Percentiles rank a stretch among this genome's conserved stretches.
phyloP scores from a whole-genome alignment of 2,888 invertebrate genomes.

The Stenotaenia linearis region DNA sequence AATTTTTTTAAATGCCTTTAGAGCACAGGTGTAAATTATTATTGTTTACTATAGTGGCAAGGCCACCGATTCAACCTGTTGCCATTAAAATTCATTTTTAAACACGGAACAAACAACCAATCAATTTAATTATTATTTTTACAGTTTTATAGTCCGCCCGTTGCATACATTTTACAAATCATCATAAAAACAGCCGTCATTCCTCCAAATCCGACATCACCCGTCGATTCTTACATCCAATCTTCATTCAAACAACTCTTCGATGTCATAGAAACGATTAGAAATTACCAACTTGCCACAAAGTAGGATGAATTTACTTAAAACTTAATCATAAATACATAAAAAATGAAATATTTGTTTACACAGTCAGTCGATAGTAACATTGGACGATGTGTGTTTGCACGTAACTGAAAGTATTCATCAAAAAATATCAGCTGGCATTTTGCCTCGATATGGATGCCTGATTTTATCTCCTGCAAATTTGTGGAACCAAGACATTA shows the following conservation, averaged over 20 bases:
- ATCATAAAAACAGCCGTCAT: constrained; percentile 62
- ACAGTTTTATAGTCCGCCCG: constrained; percentile 51
- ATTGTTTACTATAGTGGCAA: too few relatives aligned
- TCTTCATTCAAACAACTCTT: constrained; percentile 86
- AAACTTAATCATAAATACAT: neutral
- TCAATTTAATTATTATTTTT: neutral
- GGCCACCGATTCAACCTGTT: too few relatives aligned
- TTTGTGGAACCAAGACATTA: constrained; percentile 80
- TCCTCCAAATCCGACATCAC: constrained; percentile 77
- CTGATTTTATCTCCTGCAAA: constrained; percentile 87
- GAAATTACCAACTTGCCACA: constrained; percentile 70
- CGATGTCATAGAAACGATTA: constrained; percentile 74
- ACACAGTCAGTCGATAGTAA: constrained; percentile 48
- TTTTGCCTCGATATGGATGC: constrained; percentile 85
- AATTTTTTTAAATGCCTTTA: too few relatives aligned
- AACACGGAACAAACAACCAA: neutral
- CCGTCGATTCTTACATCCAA: constrained; percentile 82
- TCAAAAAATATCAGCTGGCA: constrained; percentile 35
- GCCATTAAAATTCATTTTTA: neutral
- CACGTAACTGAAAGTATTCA: constrained; percentile 57
- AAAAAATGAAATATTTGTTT: neutral
- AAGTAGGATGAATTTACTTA: constrained; percentile 52
- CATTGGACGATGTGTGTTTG: constrained; percentile 73
- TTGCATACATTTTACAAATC: constrained; percentile 53
- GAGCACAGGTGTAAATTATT: too few relatives aligned